Conservation (phyloP, 2,888 invertebrate genomes). For the Heliconius hortense region DNA sequence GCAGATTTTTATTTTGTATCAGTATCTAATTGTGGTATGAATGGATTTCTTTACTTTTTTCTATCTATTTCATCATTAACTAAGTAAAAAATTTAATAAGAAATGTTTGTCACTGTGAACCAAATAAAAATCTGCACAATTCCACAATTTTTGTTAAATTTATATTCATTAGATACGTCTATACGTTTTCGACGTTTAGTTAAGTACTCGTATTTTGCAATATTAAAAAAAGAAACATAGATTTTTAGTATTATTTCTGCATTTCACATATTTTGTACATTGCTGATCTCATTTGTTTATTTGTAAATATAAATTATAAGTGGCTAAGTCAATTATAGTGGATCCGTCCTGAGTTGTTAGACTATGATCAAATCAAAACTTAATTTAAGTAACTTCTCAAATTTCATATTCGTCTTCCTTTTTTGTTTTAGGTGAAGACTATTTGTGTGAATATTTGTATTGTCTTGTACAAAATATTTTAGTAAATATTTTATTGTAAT, state of each 20-base stretch:
- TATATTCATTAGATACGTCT: neutral
- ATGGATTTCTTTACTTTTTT: neutral
- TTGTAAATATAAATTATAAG: constrained; percentile 62
- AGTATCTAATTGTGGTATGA: neutral
- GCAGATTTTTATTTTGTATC: neutral
- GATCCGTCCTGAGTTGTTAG: constrained; percentile 40
- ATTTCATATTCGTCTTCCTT: constrained; percentile 16
- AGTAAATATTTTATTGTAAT: constrained; percentile 33
- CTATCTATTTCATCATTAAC: neutral
- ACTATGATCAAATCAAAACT: constrained; percentile 33
- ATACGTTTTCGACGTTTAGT: neutral
- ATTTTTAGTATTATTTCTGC: constrained; percentile 38
- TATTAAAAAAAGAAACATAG: constrained; percentile 28
- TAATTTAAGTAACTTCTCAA: neutral
- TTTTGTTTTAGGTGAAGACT: constrained; percentile 10
- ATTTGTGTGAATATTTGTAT: constrained; percentile 31
- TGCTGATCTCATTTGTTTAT: constrained; percentile 71
- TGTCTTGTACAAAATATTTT: constrained; percentile 36
- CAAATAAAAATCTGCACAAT: neutral
- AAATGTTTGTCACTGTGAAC: neutral
- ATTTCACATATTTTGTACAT: constrained; percentile 44
- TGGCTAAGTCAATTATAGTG: constrained; percentile 46
- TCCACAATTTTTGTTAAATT: neutral
- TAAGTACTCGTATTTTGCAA: constrained; percentile 26
- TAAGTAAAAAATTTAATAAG: neutral